Conservation (phyloP, 2,113 vertebrate species). For the Plestiodon gilberti region DNA sequence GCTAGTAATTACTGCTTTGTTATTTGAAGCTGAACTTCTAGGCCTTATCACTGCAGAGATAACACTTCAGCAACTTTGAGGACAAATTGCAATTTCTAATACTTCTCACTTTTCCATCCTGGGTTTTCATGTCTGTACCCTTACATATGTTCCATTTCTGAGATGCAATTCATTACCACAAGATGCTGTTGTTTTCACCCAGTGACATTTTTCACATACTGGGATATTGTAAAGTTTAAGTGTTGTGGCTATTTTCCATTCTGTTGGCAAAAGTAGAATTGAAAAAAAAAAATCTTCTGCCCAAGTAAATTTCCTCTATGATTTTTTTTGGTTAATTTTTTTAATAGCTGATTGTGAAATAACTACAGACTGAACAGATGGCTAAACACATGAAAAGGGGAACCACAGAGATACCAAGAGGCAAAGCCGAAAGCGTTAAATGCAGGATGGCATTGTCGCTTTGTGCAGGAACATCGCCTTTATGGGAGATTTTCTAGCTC, state of each 20-base stretch:
- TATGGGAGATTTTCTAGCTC: neutral
- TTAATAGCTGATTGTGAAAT: neutral
- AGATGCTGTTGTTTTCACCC: neutral
- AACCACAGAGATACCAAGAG: neutral
- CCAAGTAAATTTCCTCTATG: neutral
- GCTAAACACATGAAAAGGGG: neutral
- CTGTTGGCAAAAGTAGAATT: neutral
- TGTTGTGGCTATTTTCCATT: neutral
- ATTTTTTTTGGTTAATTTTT: neutral
- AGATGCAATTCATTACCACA: neutral
- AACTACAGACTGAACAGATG: constrained; percentile 2
- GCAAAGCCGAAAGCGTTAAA: neutral
- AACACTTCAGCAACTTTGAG: neutral
- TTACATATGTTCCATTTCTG: neutral
- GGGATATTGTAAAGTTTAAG: neutral
- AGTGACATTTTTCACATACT: neutral
- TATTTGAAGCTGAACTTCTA: neutral
- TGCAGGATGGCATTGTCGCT: neutral
- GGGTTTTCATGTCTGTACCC: neutral
- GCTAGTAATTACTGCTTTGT: neutral
- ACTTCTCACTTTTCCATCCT: neutral
- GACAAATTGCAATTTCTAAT: neutral
- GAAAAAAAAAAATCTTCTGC: neutral
- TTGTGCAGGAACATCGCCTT: neutral
- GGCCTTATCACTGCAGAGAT: neutral